Percentiles rank a stretch among this genome's conserved stretches.
phyloP scores from a whole-genome alignment of 2,113 vertebrate genomes.

The Silurus glanis region DNA sequence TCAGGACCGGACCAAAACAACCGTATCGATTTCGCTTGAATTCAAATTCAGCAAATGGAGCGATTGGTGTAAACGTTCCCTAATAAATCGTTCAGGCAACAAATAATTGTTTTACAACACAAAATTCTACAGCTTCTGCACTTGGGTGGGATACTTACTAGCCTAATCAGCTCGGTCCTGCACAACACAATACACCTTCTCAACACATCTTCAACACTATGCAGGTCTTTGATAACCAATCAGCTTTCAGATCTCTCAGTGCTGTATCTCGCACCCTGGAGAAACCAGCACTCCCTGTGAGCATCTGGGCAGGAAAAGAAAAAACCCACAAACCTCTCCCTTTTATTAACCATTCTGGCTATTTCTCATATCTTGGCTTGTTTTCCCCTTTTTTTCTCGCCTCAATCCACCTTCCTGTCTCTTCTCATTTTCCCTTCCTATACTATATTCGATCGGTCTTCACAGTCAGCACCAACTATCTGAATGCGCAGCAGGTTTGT shows the following conservation, averaged over 20 bases:
- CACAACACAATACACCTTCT: slow-evolving; percentile 8
- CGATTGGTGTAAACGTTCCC: not conserved
- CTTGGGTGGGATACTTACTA: not conserved
- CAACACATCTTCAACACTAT: not conserved
- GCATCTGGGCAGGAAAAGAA: slow-evolving; percentile 44
- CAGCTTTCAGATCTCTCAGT: slow-evolving; percentile 14
- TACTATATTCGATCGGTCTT: slow-evolving; percentile 12
- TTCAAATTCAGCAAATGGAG: not conserved
- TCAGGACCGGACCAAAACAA: not conserved
- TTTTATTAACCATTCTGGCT: not conserved
- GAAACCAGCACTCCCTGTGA: slow-evolving; percentile 33
- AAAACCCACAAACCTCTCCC: slow-evolving; percentile 39
- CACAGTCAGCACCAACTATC: slow-evolving; percentile 4
- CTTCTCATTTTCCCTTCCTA: slow-evolving; percentile 15
- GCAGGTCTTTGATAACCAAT: slow-evolving; percentile 44
- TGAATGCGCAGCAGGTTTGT: slow-evolving; percentile 30
- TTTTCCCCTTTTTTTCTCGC: not conserved
- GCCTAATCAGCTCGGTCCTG: not conserved
- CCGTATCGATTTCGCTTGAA: not conserved
- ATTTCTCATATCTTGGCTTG: slow-evolving; percentile 3
- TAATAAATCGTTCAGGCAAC: not conserved
- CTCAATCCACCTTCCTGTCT: not conserved
- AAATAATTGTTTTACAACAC: not conserved
- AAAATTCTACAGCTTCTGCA: not conserved
- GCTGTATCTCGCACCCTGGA: slow-evolving; percentile 34